Percentiles rank a stretch among this genome's conserved stretches.
phyloP scores from a whole-genome alignment of 1,140 invertebrate species.

The Drosophila virilis region DNA sequence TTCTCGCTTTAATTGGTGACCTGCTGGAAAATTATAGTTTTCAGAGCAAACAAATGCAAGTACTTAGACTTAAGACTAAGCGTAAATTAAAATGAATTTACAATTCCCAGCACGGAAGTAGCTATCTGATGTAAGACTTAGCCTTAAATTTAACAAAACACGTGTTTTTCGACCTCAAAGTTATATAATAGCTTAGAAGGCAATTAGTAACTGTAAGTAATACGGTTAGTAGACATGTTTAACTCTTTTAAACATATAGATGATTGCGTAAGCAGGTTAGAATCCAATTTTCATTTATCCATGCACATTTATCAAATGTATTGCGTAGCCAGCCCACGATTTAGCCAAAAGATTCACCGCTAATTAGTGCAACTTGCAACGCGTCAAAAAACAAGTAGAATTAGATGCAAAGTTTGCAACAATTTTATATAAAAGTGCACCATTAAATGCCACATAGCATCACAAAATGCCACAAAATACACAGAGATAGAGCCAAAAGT shows the following conservation, averaged over 20 bases:
- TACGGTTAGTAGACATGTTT: no score
- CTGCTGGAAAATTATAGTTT: neutral
- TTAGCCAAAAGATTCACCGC: constrained; percentile 34
- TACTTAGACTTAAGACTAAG: neutral
- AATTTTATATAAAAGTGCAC: constrained; percentile 47
- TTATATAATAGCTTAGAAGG: no score
- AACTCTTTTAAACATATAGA: no score
- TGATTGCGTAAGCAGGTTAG: no score
- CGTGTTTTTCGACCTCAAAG: no score
- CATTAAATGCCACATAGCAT: constrained; percentile 40
- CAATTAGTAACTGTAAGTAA: no score
- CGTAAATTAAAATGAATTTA: neutral
- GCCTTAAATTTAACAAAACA: no score
- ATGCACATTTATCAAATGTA: neutral
- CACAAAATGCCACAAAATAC: constrained; percentile 9
- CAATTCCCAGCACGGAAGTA: no score
- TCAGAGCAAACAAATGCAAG: neutral
- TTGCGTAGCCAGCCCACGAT: neutral
- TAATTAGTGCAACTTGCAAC: constrained; percentile 51
- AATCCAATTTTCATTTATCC: no score
- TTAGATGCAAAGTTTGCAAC: constrained; percentile 58
- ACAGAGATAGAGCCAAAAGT: constrained; percentile 47
- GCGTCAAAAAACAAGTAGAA: constrained; percentile 52
- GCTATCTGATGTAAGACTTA: no score
- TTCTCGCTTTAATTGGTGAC: neutral